Evolutionary conservation across 2,888 invertebrate genomes (phyloP).

Genomic region (Zygaena filipendulae): DNA sequence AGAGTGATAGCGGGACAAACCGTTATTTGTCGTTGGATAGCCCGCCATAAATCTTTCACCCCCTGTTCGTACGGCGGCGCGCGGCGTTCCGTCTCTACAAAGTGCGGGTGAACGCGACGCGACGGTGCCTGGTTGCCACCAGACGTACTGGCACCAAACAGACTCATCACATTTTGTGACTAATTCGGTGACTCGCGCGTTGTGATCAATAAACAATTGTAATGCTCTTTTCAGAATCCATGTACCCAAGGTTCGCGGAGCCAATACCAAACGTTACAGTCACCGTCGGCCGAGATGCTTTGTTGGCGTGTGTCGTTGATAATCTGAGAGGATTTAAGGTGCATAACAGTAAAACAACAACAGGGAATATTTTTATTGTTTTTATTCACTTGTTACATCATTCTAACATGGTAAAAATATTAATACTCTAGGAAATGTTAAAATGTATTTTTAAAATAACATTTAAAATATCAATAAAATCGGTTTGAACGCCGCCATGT

Average conservation of each 20-base stretch:
- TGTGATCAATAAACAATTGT: too few relatives aligned
- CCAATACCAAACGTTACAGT: constrained; percentile 92
- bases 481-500: too few relatives aligned
- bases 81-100: too few relatives aligned
- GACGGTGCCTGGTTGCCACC: neutral
- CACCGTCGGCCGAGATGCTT: constrained; percentile 85
- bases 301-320: constrained; percentile 89
- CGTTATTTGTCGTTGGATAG: constrained; percentile 59
- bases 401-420: too few relatives aligned
- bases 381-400: too few relatives aligned
- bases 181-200: too few relatives aligned
- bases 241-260: constrained; percentile 86
- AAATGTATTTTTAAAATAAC: too few relatives aligned
- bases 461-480: too few relatives aligned
- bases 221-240: constrained; percentile 73
- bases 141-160: neutral
- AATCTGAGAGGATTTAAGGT: constrained; percentile 90
- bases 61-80: constrained; percentile 22
- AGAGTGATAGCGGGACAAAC: constrained; percentile 58
- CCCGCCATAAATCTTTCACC: constrained; percentile 54
- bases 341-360: constrained; percentile 25
- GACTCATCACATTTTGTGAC: neutral
- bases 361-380: too few relatives aligned
- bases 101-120: too few relatives aligned
- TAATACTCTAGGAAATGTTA: too few relatives aligned